phyloP scores from a whole-genome alignment of 2,113 vertebrate genomes.

The Azemiops feae region DNA sequence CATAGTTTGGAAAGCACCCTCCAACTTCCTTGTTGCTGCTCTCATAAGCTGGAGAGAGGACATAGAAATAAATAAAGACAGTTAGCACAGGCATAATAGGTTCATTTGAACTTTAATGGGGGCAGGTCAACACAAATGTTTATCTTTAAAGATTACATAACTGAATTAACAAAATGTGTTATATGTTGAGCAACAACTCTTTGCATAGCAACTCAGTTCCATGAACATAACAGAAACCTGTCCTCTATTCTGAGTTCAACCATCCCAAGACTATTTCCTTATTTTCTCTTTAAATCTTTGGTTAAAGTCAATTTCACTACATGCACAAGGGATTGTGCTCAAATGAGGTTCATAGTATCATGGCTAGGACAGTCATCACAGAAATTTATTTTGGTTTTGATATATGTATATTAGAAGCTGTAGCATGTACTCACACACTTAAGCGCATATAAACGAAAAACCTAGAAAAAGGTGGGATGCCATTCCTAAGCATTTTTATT shows the following conservation, averaged over 20 bases:
- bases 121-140: not conserved
- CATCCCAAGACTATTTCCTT: not conserved
- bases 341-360: not conserved
- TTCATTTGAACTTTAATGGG: not conserved
- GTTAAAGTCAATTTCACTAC: not conserved
- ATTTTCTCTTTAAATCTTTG: not conserved
- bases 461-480: not conserved
- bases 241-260: not conserved
- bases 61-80: not conserved
- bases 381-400: not conserved
- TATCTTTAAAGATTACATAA: not conserved
- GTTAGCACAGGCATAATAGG: not conserved
- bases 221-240: not conserved
- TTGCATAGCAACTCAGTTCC: constrained; percentile 4
- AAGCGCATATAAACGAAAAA: not conserved
- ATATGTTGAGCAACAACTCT: not conserved
- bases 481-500: not conserved
- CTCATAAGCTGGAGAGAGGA: not conserved
- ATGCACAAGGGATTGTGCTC: not conserved
- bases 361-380: not conserved
- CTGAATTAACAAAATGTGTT: not conserved
- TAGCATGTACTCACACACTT: not conserved
- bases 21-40: not conserved
- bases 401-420: not conserved
- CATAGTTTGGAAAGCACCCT: not conserved